These are phyloP conservation scores for Drosophila pseudoobscura DNA, from an alignment of 1,140 invertebrate genomes.

Conservation along the genomic window DNA sequence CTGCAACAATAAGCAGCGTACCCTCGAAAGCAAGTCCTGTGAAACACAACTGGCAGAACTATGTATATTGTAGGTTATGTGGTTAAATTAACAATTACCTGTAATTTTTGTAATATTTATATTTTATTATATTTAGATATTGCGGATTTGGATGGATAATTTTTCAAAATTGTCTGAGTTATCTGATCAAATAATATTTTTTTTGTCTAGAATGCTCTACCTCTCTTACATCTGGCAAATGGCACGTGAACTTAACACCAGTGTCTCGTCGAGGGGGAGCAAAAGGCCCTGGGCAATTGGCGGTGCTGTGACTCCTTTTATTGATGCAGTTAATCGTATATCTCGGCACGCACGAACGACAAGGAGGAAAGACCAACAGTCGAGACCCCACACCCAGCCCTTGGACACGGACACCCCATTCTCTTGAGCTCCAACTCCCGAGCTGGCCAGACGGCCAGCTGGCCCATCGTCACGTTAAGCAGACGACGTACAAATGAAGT, in stretches of 20 bases:
- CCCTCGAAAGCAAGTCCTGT: too few relatives aligned
- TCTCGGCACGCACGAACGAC: conserved; percentile 63
- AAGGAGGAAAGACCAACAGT: conserved; percentile 24
- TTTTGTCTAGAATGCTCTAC: too few relatives aligned
- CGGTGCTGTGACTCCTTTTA: conserved; percentile 31
- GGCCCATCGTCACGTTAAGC: conserved; percentile 11
- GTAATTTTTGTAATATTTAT: too few relatives aligned
- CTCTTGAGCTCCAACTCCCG: background rate
- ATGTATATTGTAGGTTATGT: too few relatives aligned
- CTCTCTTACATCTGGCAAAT: conserved; percentile 20
- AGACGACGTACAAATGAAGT: conserved; percentile 69
- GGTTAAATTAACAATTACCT: too few relatives aligned
- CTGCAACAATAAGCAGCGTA: too few relatives aligned
- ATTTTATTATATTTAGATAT: too few relatives aligned
- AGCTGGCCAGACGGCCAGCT: conserved; percentile 7
- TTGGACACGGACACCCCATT: conserved; percentile 25
- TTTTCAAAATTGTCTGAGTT: too few relatives aligned
- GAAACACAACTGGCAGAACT: too few relatives aligned
- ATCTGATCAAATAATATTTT: too few relatives aligned
- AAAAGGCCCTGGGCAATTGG: background rate
- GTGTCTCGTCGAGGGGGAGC: background rate
- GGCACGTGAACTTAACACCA: conserved; percentile 37
- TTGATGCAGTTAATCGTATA: conserved; percentile 63
- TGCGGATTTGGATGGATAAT: too few relatives aligned
- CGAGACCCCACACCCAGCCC: background rate